Percentiles rank a stretch among this genome's conserved stretches.
Conservation (phyloP, 2,888 invertebrate species). For the Monopis laevigella region DNA sequence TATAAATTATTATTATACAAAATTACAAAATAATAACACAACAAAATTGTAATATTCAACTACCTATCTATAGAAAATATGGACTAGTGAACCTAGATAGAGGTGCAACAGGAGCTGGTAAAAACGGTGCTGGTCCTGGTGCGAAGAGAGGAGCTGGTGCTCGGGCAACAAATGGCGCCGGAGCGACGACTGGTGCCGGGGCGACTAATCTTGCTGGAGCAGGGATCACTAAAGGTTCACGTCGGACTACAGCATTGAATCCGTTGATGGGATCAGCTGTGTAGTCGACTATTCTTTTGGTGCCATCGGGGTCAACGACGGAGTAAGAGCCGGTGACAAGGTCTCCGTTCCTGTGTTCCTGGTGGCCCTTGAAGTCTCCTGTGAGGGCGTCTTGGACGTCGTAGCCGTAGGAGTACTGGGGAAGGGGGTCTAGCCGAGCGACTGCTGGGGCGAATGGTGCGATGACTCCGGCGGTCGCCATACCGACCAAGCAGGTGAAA, state of each 20-base stretch:
- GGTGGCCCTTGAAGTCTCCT: constrained; percentile 68
- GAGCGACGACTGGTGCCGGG: constrained; percentile 26
- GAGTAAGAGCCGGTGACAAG: constrained; percentile 66
- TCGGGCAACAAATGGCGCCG: constrained; percentile 29
- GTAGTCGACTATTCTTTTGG: constrained; percentile 65
- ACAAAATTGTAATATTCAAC: constrained; percentile 61
- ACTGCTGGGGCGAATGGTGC: constrained; percentile 35
- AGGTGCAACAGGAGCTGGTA: constrained; percentile 26
- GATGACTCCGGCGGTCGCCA: constrained; percentile 42
- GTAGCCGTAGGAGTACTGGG: constrained; percentile 68
- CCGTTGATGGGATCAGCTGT: constrained; percentile 64
- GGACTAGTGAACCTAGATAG: constrained; percentile 42
- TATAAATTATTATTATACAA: constrained; percentile 14
- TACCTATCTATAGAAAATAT: constrained; percentile 53
- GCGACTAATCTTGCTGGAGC: constrained; percentile 32
- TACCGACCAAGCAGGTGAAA: constrained; percentile 51
- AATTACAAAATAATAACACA: constrained; percentile 30
- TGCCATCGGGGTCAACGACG: constrained; percentile 66
- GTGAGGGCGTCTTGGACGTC: constrained; percentile 67
- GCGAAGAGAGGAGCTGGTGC: too few relatives aligned
- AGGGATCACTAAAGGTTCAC: constrained; percentile 49
- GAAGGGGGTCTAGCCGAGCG: constrained; percentile 47
- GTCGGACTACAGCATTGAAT: constrained; percentile 66
- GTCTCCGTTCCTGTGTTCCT: constrained; percentile 65
- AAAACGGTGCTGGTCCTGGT: constrained; percentile 16